Evolutionary conservation across 1,140 invertebrate species (phyloP).

Genomic region (Cheumatopsyche charites): DNA sequence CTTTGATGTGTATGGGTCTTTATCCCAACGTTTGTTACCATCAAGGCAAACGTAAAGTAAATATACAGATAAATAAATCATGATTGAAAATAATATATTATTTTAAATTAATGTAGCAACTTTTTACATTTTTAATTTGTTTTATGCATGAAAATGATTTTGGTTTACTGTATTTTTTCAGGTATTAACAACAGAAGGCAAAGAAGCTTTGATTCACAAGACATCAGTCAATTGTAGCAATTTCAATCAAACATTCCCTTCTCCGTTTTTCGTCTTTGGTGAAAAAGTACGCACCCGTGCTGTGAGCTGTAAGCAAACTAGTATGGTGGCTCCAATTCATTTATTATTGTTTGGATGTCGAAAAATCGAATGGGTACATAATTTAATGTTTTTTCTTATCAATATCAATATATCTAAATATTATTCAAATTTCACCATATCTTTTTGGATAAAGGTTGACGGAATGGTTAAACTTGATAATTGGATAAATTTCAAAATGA

Average conservation of each 20-base stretch:
- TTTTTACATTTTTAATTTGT: too few relatives aligned
- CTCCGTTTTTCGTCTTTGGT: conserved; percentile 96
- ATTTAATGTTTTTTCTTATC: background rate
- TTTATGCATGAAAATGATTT: too few relatives aligned
- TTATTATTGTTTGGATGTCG: conserved; percentile 88
- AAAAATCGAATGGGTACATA: conserved; percentile 76
- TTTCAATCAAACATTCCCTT: conserved; percentile 83
- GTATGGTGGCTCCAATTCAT: conserved; percentile 95
- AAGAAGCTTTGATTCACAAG: conserved; percentile 93
- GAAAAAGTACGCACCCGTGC: conserved; percentile 97
- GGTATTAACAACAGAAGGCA: conserved; percentile 94
- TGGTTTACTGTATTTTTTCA: conserved; percentile 50
- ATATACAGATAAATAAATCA: too few relatives aligned
- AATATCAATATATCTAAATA: background rate
- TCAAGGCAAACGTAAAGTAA: conserved; percentile 89
- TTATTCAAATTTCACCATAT: background rate
- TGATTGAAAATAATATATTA: too few relatives aligned
- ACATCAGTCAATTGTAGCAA: conserved; percentile 96
- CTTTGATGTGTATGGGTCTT: conserved; percentile 85
- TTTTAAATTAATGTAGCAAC: too few relatives aligned
- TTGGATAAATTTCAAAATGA: conserved; percentile 92
- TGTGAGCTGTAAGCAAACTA: conserved; percentile 97
- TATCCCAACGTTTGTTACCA: conserved; percentile 97
- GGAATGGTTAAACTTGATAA: conserved; percentile 81
- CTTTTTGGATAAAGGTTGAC: conserved; percentile 63